Evolutionary conservation across 2,888 invertebrate species (phyloP), one percentile per base, ranked within the genome.

Genomic region (Isotomurus palustris): DNA sequence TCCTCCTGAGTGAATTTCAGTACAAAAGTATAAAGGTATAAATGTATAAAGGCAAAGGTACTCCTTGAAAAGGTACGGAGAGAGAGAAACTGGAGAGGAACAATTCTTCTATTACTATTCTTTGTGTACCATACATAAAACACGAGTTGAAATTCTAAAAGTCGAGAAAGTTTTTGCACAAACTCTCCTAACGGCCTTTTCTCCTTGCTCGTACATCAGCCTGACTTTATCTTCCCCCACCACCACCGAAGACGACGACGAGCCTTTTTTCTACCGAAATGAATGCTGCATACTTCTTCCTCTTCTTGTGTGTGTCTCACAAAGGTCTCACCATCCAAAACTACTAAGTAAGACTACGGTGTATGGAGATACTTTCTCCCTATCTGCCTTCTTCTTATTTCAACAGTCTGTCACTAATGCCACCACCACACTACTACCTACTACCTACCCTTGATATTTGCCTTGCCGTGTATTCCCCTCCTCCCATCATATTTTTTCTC

Each of bases 141-240:
- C 43, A 43, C 22, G 43, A 43, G 43, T 43, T 22, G 43, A 22
- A 43, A 43, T 43, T 43, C 43, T 8, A 43, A 43, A 40, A 40
- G 32, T 32, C 32, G 43, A 43, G 43, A 43, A 43, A 43, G 43
- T 43, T 43, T 5, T 22, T 43, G 43, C n/a, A 24, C 21, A 19
- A 8, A 6, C 22, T 21, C 21, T n/a, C 14, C 38, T 38, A 43
- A 43, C 43, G 43, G 43, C 43, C 24, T 43, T 43, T 22, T 43
- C 43, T 22, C 43, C 24, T 24, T 32, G 32, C 43, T 43, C 43
- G 53, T 53, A 45, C 36, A 36, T 53, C 53, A 45, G 44, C 10
- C n/a, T n/a, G 22, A 41, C 22, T 38, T 38, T 28, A 40, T 21
- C 54, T 54, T n/a, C n/a, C n/a, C n/a, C n/a, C n/a, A n/a, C n/a